These are phyloP conservation scores for Arctia plantaginis DNA, from an alignment of 2,888 invertebrate species.

Conservation along the genomic window DNA sequence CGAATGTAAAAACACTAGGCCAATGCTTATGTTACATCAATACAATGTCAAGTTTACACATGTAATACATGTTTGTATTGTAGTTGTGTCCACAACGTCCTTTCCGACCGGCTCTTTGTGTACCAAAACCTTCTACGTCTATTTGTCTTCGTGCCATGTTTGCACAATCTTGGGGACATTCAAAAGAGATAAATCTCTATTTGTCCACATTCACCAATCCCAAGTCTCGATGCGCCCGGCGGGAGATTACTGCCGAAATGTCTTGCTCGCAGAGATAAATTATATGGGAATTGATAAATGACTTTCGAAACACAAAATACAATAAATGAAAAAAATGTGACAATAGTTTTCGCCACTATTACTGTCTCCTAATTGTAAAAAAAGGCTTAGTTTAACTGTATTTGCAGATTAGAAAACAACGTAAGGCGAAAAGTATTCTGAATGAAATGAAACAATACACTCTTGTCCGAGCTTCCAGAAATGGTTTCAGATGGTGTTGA, in stretches of 20 bases:
- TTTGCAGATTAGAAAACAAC: not conserved
- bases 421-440: not conserved
- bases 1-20: constrained; percentile 19
- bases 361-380: not conserved
- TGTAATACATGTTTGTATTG: constrained; percentile 61
- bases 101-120: constrained; percentile 63
- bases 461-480: constrained; percentile 15
- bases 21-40: constrained; percentile 55
- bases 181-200: constrained; percentile 75
- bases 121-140: constrained; percentile 65
- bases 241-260: constrained; percentile 62
- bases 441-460: not conserved
- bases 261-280: constrained; percentile 62
- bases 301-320: constrained; percentile 43
- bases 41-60: constrained; percentile 63
- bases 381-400: not conserved
- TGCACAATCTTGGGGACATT: constrained; percentile 72
- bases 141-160: constrained; percentile 70
- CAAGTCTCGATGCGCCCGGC: constrained; percentile 50
- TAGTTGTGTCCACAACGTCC: constrained; percentile 64
- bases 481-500: constrained; percentile 62
- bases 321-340: constrained; percentile 20
- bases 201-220: constrained; percentile 78
- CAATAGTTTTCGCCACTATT: not conserved
- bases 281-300: constrained; percentile 57